Conservation (phyloP, 2,113 vertebrate genomes). For the Peucedramus taeniatus region DNA sequence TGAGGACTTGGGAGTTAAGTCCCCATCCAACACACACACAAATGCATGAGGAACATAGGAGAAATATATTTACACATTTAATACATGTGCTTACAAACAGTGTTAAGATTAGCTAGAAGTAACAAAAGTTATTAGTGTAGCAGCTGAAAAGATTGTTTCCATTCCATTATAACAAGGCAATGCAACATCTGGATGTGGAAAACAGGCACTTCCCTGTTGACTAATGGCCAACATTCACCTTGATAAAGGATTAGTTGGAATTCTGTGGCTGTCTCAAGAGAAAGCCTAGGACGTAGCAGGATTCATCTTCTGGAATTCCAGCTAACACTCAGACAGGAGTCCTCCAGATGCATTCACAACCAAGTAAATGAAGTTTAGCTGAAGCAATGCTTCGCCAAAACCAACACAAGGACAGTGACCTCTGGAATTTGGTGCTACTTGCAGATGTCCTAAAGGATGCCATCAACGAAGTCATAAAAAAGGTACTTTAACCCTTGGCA, state of each 20-base stretch:
- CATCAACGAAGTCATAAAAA: not conserved
- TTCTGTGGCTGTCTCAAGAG: not conserved
- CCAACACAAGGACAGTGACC: constrained; percentile 18
- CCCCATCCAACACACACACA: not conserved
- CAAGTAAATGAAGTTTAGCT: not conserved
- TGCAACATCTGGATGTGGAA: not conserved
- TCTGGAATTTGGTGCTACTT: constrained; percentile 35
- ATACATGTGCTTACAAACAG: not conserved
- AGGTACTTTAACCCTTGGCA: constrained; percentile 31
- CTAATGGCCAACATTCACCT: accelerated
- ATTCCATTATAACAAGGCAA: not conserved
- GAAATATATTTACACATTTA: not conserved
- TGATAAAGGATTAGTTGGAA: not conserved
- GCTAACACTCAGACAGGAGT: not conserved
- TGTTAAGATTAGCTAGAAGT: not conserved
- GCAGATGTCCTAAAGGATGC: constrained; percentile 37
- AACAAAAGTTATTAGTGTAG: not conserved
- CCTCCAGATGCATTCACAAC: not conserved
- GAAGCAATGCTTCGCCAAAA: not conserved
- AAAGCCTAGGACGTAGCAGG: not conserved
- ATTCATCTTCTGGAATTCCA: not conserved
- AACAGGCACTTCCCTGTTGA: not conserved
- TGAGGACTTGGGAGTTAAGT: not conserved
- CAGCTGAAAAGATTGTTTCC: not conserved
- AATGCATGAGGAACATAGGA: accelerated